Percentiles rank a stretch among this genome's conserved stretches.
Evolutionary conservation across 2,797 vertebrate species (phyloP).

Genomic region (Molossus molossus): DNA sequence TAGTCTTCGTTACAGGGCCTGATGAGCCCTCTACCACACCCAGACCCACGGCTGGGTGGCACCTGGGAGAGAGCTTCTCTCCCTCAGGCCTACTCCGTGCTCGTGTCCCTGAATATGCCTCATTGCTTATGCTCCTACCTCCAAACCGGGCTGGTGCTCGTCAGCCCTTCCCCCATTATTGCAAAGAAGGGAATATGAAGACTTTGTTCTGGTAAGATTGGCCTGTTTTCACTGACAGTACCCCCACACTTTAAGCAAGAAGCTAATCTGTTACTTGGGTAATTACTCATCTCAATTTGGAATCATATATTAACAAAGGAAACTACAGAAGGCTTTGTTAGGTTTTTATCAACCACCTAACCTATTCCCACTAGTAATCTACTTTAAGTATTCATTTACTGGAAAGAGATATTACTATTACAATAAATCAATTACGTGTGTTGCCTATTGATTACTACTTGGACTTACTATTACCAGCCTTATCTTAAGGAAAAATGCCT

Average conservation of each 20-base stretch:
- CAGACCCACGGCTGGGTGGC: accelerated
- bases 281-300: neutral
- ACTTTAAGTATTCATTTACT: neutral
- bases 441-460: neutral
- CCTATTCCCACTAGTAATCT: neutral
- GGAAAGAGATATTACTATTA: neutral
- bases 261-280: neutral
- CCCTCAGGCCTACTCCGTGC: neutral
- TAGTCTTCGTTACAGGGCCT: neutral
- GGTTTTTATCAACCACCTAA: neutral
- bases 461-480: neutral
- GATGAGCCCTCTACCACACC: neutral
- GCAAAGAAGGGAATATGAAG: neutral
- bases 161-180: neutral
- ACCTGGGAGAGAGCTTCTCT: neutral
- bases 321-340: neutral
- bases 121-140: neutral
- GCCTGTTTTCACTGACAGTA: neutral
- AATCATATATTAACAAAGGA: neutral
- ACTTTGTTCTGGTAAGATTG: neutral
- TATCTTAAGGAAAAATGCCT: neutral
- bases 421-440: neutral
- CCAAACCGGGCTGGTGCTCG: neutral
- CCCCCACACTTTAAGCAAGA: neutral
- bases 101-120: neutral